phyloP scores from a whole-genome alignment of 1,140 invertebrate species.

The Oreohelix idahoensis region DNA sequence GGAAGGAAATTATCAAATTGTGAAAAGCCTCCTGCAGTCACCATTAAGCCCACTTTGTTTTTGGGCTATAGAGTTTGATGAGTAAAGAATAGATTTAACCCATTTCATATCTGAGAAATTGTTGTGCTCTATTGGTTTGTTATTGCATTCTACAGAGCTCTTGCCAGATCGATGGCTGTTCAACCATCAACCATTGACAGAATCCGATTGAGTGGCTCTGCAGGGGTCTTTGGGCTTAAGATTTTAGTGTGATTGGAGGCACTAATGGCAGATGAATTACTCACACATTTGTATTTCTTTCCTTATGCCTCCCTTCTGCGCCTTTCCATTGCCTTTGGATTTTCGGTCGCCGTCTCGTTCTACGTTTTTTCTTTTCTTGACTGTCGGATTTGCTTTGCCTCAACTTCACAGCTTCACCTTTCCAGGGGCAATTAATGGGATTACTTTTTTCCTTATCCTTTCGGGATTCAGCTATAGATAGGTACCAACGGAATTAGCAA shows the following conservation, averaged over 20 bases:
- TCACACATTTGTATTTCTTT: not conserved
- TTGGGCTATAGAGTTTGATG: not conserved
- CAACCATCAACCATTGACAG: not conserved
- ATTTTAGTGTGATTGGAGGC: not conserved
- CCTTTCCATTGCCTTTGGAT: no score
- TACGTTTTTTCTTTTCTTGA: no score
- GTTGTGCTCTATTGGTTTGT: not conserved
- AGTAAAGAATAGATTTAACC: not conserved
- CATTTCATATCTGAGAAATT: not conserved
- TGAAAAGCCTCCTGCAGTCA: not conserved
- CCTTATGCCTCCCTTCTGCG: no score
- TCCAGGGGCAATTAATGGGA: no score
- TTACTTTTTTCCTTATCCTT: no score
- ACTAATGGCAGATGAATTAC: not conserved
- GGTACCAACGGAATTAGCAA: no score
- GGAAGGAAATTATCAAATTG: not conserved
- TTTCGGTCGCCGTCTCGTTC: no score
- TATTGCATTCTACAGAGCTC: not conserved
- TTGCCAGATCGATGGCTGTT: not conserved
- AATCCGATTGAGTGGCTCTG: not conserved
- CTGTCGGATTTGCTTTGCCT: no score
- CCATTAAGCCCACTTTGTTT: not conserved
- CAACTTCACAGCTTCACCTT: no score
- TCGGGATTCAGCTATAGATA: no score
- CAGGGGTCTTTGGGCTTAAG: not conserved